Percentiles rank a stretch among this genome's conserved stretches.
Conservation (phyloP, 1,140 invertebrate species). For the fruit fly (Drosophila melanogaster) region Release_6_plus_ISO1_MT NT_033777.3:13967501-13968000, state of each 20-base stretch:
- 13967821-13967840: constrained; percentile 2
- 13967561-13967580: constrained; percentile 32
- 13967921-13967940: constrained; percentile 39
- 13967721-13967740: constrained; percentile 40
- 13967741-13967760: not conserved
- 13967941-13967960: constrained; percentile 77
- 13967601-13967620: constrained; percentile 52
- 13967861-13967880: constrained; percentile 31
- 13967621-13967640: constrained; percentile 35
- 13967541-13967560: constrained; percentile 48
- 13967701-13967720: constrained; percentile 19
- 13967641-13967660: constrained; percentile 12
- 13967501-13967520: constrained; percentile 35
- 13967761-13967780: constrained; percentile 37
- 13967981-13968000: constrained; percentile 67
- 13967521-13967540: constrained; percentile 27
- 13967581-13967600: constrained; percentile 50
- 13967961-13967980: constrained; percentile 76
- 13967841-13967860: constrained; percentile 15
- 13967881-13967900: constrained; percentile 13
- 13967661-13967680: constrained; percentile 35
- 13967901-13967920: constrained; percentile 40
- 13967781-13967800: constrained; percentile 50
- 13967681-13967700: constrained; percentile 57
- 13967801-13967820: constrained; percentile 7